These are phyloP conservation scores for Erynnis tages DNA, from an alignment of 2,888 invertebrate genomes.

Conservation along the genomic window DNA sequence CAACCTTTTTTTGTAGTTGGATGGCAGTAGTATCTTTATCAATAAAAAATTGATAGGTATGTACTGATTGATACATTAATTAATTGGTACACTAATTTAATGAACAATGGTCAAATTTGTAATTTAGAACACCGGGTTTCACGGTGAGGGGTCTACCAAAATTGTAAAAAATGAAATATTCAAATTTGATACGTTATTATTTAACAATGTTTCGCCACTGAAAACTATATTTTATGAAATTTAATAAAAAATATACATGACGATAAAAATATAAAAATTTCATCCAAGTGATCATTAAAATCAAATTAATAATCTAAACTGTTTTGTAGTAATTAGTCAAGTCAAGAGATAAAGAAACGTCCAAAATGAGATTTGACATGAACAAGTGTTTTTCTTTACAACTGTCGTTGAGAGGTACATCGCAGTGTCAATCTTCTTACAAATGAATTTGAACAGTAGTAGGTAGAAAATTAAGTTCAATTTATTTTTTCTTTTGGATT, in stretches of 20 bases:
- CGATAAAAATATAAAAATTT: neutral
- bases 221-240: too few relatives aligned
- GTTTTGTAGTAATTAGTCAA: conserved; percentile 23
- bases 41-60: too few relatives aligned
- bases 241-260: neutral
- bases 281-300: neutral
- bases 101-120: too few relatives aligned
- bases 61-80: too few relatives aligned
- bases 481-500: neutral
- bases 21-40: too few relatives aligned
- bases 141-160: too few relatives aligned
- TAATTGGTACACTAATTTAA: too few relatives aligned
- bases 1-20: too few relatives aligned
- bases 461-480: neutral
- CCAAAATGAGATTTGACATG: conserved; percentile 33
- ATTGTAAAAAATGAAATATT: too few relatives aligned
- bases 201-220: too few relatives aligned
- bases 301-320: conserved; percentile 1
- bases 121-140: too few relatives aligned
- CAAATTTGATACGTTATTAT: too few relatives aligned
- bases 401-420: conserved; percentile 31
- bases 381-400: conserved; percentile 45
- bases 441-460: neutral
- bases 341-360: conserved; percentile 32
- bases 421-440: neutral